phyloP scores from a whole-genome alignment of 2,113 vertebrate genomes.

The Sceloporus undulatus region DNA sequence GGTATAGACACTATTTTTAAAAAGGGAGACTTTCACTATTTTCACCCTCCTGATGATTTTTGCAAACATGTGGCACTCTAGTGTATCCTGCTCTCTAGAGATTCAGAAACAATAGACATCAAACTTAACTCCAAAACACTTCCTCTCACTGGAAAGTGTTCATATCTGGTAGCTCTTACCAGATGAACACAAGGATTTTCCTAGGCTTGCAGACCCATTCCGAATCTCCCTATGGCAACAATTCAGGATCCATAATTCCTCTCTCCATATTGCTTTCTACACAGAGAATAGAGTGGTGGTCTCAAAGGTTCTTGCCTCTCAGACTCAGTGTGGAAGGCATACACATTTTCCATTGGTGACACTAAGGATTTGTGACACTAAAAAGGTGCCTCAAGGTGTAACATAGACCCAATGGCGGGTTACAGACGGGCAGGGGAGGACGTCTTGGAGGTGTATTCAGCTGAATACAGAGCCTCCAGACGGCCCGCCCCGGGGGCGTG shows the following conservation, averaged over 20 bases:
- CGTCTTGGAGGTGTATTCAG: too few species aligned
- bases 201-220: neutral
- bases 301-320: neutral
- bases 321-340: neutral
- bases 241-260: neutral
- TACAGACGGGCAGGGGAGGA: neutral
- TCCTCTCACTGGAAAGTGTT: neutral
- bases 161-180: neutral
- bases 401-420: too few species aligned
- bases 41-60: neutral
- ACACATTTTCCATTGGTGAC: neutral
- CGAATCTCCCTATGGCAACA: neutral
- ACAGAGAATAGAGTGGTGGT: neutral
- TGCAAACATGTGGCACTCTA: neutral
- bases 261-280: neutral
- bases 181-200: neutral
- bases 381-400: too few species aligned
- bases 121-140: neutral
- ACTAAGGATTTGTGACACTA: too few species aligned
- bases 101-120: slow-evolving; percentile 2
- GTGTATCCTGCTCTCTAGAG: neutral
- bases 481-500: too few species aligned
- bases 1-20: neutral
- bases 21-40: neutral
- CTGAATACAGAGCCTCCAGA: too few species aligned